Percentiles rank a stretch among this genome's conserved stretches.
phyloP scores from a whole-genome alignment of 2,113 vertebrate genomes.

The Callopanchax toddi region DNA sequence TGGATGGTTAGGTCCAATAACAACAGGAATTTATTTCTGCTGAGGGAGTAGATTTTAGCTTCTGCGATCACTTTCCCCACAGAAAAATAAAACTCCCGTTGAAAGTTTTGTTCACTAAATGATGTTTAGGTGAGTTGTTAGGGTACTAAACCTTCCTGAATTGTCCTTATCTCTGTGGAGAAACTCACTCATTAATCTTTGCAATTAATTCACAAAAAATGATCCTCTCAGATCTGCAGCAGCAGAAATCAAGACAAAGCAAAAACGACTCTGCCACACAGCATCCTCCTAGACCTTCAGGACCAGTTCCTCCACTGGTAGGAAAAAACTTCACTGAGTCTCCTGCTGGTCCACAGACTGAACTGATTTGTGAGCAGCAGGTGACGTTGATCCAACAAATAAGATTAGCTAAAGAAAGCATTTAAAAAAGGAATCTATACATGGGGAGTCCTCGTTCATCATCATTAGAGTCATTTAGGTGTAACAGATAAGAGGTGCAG shows the following conservation, averaged over 20 bases:
- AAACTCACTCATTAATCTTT: no score
- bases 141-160: no score
- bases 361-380: conserved; percentile 52
- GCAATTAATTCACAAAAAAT: no score
- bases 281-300: not conserved
- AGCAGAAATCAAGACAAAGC: no score
- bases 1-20: not conserved
- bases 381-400: conserved; percentile 51
- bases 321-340: not conserved
- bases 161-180: no score
- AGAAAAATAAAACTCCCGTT: not conserved
- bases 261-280: no score
- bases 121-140: no score
- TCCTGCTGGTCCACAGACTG: conserved; percentile 27
- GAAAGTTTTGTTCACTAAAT: not conserved
- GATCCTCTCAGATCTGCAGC: not conserved
- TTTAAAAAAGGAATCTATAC: conserved; percentile 21
- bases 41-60: not conserved
- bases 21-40: not conserved
- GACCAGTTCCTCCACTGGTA: not conserved
- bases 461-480: conserved; percentile 50
- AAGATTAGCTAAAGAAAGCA: conserved; percentile 51
- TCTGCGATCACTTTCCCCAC: not conserved
- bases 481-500: conserved; percentile 1
- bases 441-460: conserved; percentile 41